Base-by-base conservation (phyloP, 2,888 invertebrate species). In the Ophion obscuratus region DNA sequence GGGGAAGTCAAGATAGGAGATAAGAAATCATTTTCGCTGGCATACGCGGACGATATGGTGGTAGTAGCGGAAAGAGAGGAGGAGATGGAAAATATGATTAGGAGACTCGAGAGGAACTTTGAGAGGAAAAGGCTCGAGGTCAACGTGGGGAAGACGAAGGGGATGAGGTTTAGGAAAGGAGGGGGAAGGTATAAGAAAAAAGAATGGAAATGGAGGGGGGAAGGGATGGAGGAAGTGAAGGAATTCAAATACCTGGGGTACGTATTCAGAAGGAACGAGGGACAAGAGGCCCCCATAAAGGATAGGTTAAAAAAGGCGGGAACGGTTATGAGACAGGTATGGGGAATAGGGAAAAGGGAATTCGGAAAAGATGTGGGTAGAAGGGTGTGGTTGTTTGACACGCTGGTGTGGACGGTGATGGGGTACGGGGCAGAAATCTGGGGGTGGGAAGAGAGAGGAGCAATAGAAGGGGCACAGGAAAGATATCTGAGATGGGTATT, bases 141-240 rank as follows among this genome's bases (percentile, higher is more conserved):
- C 17, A 73, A 67, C 36, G 61, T 57, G 40, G 61, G 31, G n/a
- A 20, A 36, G 36, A 36, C 36, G 36, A 36, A 36, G 36, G 5
- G 3, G 5, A 36, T 36, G 36, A 36, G 36, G 36, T 36, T 36
- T 5, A 36, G 57, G 20, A 66, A 36, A 67, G 10, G 17, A 31
- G 66, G 31, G 27, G 36, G 57, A 14, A 66, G 53, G 66, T 17
- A 27, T 11, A 74, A 7, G 57, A 57, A 64, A 47, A n/a, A 27
- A 66, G 67, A 81, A 10, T 86, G 83, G 84, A 66, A 1, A 27
- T 88, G 85, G 86, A 73, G 73, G 36, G 73, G 59, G n/a, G 62
- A 68, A 53, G 57, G 53, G 17, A 67, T 89, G 67, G 85, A 88
- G 17, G 77, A 82, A 27, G 84, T 87, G 7, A 87, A 87, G 59